Percentiles rank a stretch among this genome's conserved stretches.
phyloP scores from a whole-genome alignment of 2,113 vertebrate genomes.

The Erythrocercus mccallii region DNA sequence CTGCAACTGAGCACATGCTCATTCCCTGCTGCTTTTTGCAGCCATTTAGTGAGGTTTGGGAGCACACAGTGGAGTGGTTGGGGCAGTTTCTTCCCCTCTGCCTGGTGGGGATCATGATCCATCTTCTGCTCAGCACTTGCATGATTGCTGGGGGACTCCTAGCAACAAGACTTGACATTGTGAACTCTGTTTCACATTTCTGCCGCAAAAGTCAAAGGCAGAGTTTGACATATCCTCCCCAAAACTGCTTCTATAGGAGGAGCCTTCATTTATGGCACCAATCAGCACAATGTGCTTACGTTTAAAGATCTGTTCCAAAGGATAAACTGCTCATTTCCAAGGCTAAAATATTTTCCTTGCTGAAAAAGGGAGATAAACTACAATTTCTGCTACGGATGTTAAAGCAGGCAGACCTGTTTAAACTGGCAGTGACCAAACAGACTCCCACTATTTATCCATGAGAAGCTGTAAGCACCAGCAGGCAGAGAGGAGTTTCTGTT shows the following conservation, averaged over 20 bases:
- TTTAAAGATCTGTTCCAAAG: constrained; percentile 15
- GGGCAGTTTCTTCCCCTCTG: background rate
- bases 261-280: background rate
- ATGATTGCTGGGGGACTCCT: background rate
- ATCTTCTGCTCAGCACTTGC: background rate
- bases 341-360: constrained; percentile 9
- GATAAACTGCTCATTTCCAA: background rate
- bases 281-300: background rate
- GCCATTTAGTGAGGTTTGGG: background rate
- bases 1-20: rapidly evolving
- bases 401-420: background rate
- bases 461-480: background rate
- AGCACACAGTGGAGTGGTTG: rapidly evolving
- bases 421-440: constrained; percentile 5
- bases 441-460: background rate
- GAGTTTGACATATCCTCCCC: background rate
- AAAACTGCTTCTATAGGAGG: background rate
- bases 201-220: background rate
- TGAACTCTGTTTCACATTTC: background rate
- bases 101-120: background rate
- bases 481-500: background rate
- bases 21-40: background rate
- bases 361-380: background rate
- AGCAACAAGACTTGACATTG: background rate
- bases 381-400: constrained; percentile 10